Conservation (phyloP, 2,113 vertebrate species). For the Glaucomys volans region DNA sequence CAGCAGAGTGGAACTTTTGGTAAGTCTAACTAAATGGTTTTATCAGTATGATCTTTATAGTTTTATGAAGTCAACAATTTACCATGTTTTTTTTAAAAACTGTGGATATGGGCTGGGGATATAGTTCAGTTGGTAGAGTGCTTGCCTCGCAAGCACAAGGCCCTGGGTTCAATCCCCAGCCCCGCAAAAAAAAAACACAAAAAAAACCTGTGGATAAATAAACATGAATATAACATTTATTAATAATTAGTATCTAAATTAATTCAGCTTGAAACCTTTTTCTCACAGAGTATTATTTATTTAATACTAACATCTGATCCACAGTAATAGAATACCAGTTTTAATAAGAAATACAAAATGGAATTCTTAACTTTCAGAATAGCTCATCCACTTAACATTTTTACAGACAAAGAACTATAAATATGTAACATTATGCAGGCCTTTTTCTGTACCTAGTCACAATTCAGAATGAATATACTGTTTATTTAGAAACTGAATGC, state of each 20-base stretch:
- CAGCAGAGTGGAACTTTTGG: background rate
- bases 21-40: background rate
- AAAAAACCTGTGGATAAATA: constrained; percentile 49
- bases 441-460: constrained; percentile 62
- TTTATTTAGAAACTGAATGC: constrained; percentile 20
- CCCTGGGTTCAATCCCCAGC: too few species aligned
- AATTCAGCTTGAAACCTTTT: constrained; percentile 70
- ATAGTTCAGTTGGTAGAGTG: too few species aligned
- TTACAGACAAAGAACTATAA: constrained; percentile 73
- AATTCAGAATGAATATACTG: constrained; percentile 52
- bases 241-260: constrained; percentile 68
- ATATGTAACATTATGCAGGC: constrained; percentile 60
- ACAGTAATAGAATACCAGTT: constrained; percentile 69
- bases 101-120: too few species aligned
- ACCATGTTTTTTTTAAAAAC: constrained; percentile 30
- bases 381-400: constrained; percentile 74
- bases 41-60: constrained; percentile 22
- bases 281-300: constrained; percentile 66
- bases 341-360: constrained; percentile 73
- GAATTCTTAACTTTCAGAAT: constrained; percentile 69
- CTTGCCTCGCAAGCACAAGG: too few species aligned
- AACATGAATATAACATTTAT: constrained; percentile 70
- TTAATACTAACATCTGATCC: constrained; percentile 66
- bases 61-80: constrained; percentile 53
- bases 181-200: too few species aligned